These are phyloP conservation scores for Axea sp. DNA, from an alignment of 2,888 invertebrate species.

Conservation along the genomic window DNA sequence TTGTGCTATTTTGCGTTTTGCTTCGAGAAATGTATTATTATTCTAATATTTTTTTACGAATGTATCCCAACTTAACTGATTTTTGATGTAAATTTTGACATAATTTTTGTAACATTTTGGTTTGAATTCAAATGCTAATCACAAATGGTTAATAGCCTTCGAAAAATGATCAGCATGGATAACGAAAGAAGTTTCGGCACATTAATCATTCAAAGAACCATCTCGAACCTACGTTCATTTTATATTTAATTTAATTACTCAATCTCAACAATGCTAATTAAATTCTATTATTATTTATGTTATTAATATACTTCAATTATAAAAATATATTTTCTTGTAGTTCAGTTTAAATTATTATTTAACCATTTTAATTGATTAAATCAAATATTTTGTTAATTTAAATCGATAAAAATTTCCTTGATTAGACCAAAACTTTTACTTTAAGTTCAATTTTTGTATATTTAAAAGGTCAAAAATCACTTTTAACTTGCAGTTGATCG, in stretches of 20 bases:
- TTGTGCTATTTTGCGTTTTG: too few relatives aligned
- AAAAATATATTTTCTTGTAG: too few relatives aligned
- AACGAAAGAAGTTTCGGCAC: conserved; percentile 14
- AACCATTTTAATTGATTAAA: too few relatives aligned
- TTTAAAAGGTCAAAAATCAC: too few relatives aligned
- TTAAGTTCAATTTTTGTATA: too few relatives aligned
- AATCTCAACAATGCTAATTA: conserved; percentile 1
- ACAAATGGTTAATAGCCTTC: conserved; percentile 32
- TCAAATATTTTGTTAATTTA: too few relatives aligned
- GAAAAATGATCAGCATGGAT: conserved; percentile 21
- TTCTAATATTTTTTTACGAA: conserved; percentile 30
- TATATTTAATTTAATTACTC: conserved; percentile 7
- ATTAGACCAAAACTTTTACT: too few relatives aligned
- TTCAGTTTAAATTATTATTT: too few relatives aligned
- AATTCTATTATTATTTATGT: too few relatives aligned
- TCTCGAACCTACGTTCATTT: conserved; percentile 24
- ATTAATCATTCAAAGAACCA: conserved; percentile 24
- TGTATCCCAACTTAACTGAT: not conserved
- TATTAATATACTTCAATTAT: too few relatives aligned
- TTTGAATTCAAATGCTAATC: conserved; percentile 38
- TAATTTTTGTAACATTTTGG: conserved; percentile 14
- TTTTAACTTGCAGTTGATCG: too few relatives aligned
- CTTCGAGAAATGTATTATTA: conserved; percentile 5
- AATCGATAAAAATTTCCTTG: too few relatives aligned
- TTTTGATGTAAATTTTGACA: conserved; percentile 2